Evolutionary conservation across 2,113 vertebrate species (phyloP).

Genomic region (Ellobius talpinus): DNA sequence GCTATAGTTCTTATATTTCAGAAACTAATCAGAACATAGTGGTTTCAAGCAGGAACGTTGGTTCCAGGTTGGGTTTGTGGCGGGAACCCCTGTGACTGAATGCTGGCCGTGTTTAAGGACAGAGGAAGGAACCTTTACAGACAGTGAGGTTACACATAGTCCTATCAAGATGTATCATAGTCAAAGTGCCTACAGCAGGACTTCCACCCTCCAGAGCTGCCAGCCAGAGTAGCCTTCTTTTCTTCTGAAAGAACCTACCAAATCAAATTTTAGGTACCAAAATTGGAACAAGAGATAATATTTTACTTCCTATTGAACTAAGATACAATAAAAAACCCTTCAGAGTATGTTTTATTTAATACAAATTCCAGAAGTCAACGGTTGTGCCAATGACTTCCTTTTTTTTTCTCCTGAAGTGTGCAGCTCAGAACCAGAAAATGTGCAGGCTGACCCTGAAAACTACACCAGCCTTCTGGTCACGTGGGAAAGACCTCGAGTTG

Average conservation of each 20-base stretch:
- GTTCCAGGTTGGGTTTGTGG: background rate
- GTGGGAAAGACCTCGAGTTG: constrained; percentile 96
- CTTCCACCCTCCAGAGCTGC: background rate
- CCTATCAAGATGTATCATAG: fast-evolving
- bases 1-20: background rate
- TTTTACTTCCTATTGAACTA: constrained; percentile 23
- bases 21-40: background rate
- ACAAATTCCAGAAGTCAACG: constrained; percentile 20
- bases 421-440: constrained; percentile 97
- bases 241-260: background rate
- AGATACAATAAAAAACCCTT: background rate
- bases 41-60: background rate
- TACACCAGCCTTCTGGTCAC: constrained; percentile 95
- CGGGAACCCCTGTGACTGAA: background rate
- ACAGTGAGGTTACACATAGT: background rate
- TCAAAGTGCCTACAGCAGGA: background rate
- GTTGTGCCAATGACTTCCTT: background rate
- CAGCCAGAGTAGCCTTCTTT: background rate
- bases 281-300: background rate
- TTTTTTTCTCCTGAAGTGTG: constrained; percentile 90
- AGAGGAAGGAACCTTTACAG: fast-evolving
- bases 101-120: background rate
- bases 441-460: constrained; percentile 93
- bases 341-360: background rate
- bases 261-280: background rate